These are phyloP conservation scores for Corythoichthys intestinalis DNA, from an alignment of 2,113 vertebrate species.

Conservation along the genomic window DNA sequence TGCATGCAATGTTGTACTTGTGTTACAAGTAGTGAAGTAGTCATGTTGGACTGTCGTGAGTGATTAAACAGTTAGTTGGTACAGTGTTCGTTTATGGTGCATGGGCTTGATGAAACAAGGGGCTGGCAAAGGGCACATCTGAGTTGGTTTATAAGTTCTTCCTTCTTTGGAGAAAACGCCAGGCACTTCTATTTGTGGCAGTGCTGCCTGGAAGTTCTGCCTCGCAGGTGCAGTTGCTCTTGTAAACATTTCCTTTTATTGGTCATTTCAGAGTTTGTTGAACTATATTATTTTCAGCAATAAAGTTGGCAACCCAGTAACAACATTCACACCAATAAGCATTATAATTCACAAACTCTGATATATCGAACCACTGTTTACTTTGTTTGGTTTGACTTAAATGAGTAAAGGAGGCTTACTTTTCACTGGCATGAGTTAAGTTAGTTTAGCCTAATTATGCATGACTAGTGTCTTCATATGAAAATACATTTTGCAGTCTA, in stretches of 20 bases:
- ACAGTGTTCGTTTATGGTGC: constrained; percentile 50
- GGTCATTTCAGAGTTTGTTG: constrained; percentile 62
- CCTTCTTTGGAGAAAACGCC: constrained; percentile 29
- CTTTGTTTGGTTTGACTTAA: constrained; percentile 14
- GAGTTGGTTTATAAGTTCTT: constrained; percentile 49
- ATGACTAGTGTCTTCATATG: constrained; percentile 42
- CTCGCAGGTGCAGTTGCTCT: constrained; percentile 29
- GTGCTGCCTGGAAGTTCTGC: constrained; percentile 39
- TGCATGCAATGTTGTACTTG: constrained; percentile 54
- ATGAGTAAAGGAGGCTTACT: constrained; percentile 28
- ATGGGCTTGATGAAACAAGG: constrained; percentile 60
- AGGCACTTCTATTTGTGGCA: constrained; percentile 44
- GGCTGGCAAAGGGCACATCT: constrained; percentile 42
- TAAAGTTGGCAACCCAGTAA: not conserved
- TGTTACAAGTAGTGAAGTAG: constrained; percentile 15
- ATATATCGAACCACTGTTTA: constrained; percentile 35
- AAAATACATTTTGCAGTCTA: not conserved
- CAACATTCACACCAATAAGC: not conserved
- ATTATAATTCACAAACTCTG: constrained; percentile 57
- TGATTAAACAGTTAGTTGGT: constrained; percentile 22
- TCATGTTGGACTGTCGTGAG: constrained; percentile 34
- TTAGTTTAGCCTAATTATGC: constrained; percentile 31
- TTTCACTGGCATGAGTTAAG: constrained; percentile 52
- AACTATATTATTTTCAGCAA: constrained; percentile 26
- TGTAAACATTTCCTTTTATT: constrained; percentile 30